A percentile compares a stretch with the other conserved stretches of the same genome.
Conservation (phyloP, 1,140 invertebrate species). For the Oppia nitens region DNA sequence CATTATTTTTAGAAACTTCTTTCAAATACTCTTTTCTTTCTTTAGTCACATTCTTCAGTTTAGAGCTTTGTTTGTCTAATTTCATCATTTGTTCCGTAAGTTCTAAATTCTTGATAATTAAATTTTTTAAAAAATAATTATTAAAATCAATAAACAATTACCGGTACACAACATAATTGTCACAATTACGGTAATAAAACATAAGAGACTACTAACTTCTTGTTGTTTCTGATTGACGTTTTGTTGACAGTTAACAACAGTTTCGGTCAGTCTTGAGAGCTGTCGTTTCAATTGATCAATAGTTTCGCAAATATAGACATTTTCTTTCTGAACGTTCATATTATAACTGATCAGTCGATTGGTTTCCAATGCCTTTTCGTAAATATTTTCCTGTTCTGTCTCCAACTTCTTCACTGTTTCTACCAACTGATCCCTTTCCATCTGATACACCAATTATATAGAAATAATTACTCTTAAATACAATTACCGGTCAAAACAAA, state of each 20-base stretch:
- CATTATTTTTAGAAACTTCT: neutral
- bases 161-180: too few species aligned
- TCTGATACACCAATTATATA: neutral
- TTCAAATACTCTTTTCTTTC: neutral
- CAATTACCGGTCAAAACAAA: too few species aligned
- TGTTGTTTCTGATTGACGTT: neutral
- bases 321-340: neutral
- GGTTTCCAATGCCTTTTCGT: neutral
- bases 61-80: neutral
- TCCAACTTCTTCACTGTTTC: neutral
- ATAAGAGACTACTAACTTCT: too few species aligned
- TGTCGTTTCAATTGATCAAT: neutral
- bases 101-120: neutral
- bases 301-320: neutral
- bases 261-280: neutral
- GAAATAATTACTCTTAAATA: neutral
- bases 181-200: too few species aligned
- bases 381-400: neutral
- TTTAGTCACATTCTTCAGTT: neutral
- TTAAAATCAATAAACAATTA: neutral
- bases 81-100: neutral
- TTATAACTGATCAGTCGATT: neutral
- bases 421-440: neutral
- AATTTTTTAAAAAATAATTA: neutral
- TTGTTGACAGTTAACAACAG: neutral